These are phyloP conservation scores for Chionodraco myersi DNA, from an alignment of 2,113 vertebrate species.

Conservation along the genomic window DNA sequence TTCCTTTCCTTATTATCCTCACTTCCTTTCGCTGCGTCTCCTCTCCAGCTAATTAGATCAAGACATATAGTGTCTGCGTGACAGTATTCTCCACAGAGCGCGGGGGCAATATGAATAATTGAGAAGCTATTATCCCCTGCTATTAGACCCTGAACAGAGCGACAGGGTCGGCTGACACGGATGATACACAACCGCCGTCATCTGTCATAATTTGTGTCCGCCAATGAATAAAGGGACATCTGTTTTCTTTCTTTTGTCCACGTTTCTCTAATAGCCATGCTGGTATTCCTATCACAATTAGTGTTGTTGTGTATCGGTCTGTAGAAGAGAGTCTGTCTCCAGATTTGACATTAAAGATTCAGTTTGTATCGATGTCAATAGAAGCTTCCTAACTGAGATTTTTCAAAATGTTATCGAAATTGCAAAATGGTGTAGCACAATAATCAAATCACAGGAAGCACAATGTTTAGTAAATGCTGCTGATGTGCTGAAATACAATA, in stretches of 20 bases:
- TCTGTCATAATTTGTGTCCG: slow-evolving; percentile 59
- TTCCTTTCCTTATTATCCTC: neutral
- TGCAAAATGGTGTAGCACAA: too few relatives aligned
- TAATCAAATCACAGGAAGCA: too few relatives aligned
- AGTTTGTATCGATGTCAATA: too few relatives aligned
- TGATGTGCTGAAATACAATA: too few relatives aligned
- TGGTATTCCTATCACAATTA: neutral
- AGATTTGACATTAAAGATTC: neutral
- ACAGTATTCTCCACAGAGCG: slow-evolving; percentile 72
- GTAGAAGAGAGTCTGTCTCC: neutral
- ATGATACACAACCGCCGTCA: slow-evolving; percentile 41
- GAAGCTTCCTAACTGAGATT: too few relatives aligned
- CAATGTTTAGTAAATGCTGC: too few relatives aligned
- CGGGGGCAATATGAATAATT: slow-evolving; percentile 77
- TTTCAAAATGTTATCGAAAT: too few relatives aligned
- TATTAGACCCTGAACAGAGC: slow-evolving; percentile 68
- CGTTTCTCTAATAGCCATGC: slow-evolving; percentile 26
- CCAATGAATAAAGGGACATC: slow-evolving; percentile 56
- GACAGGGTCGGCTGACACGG: slow-evolving; percentile 57
- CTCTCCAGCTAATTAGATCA: slow-evolving; percentile 75
- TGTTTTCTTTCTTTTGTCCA: slow-evolving; percentile 47
- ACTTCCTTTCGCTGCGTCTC: slow-evolving; percentile 16
- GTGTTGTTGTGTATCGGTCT: neutral
- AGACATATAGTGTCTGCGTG: slow-evolving; percentile 72
- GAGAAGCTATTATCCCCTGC: slow-evolving; percentile 74